Evolutionary conservation across 2,113 vertebrate genomes (phyloP).

Genomic region (Barnardius zonarius): DNA sequence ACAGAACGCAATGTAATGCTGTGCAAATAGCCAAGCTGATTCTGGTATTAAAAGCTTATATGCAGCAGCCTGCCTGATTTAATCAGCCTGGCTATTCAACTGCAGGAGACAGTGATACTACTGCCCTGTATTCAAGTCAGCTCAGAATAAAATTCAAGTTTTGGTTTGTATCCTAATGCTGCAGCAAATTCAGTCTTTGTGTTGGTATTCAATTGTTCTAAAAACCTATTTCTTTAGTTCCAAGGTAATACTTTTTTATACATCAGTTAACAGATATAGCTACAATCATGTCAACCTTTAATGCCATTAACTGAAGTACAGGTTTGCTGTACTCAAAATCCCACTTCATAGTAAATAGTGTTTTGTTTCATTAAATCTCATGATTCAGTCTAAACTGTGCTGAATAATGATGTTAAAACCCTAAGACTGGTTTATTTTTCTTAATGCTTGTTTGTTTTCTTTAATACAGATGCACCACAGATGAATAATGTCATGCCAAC

Average conservation of each 20-base stretch:
- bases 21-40: neutral
- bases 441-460: neutral
- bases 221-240: neutral
- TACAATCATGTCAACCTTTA: neutral
- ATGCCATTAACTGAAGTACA: neutral
- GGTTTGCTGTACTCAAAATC: neutral
- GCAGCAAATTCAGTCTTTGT: neutral
- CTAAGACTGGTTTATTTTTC: neutral
- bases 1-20: neutral
- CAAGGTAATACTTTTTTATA: neutral
- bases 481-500: constrained; percentile 86
- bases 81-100: neutral
- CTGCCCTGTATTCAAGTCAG: neutral
- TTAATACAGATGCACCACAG: constrained; percentile 83
- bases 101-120: neutral
- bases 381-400: neutral
- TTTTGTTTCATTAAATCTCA: neutral
- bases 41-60: neutral
- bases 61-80: neutral
- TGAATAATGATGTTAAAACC: neutral
- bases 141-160: neutral
- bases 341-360: neutral
- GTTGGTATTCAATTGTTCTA: neutral
- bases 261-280: neutral
- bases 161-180: neutral